These are phyloP conservation scores for Bimastos eiseni DNA, from an alignment of 2,888 invertebrate genomes.

Conservation along the genomic window DNA sequence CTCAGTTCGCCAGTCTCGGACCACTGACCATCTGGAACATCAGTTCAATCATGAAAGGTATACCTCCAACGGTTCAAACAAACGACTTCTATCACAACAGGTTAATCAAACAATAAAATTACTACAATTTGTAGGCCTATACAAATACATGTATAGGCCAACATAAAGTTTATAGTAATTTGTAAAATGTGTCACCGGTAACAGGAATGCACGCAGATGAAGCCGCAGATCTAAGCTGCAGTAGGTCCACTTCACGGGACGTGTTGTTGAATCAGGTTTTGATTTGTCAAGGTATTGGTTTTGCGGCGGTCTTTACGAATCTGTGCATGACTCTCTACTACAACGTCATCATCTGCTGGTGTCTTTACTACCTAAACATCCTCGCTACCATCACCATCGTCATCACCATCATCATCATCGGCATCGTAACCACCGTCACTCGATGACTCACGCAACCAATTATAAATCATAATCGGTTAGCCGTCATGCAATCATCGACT, in stretches of 20 bases:
- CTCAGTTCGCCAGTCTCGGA: constrained; percentile 47
- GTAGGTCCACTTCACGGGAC: too few species aligned
- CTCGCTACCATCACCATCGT: too few species aligned
- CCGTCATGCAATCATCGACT: too few species aligned
- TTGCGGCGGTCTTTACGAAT: constrained; percentile 58
- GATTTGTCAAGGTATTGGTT: constrained; percentile 56
- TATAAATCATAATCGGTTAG: too few species aligned
- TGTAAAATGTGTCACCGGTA: neutral
- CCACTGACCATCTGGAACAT: constrained; percentile 52
- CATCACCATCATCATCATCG: too few species aligned
- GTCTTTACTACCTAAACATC: too few species aligned
- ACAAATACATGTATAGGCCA: too few species aligned
- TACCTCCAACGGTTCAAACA: neutral
- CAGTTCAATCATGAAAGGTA: constrained; percentile 54
- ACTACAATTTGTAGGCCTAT: too few species aligned
- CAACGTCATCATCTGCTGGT: constrained; percentile 61
- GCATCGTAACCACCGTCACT: too few species aligned
- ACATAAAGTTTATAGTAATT: neutral
- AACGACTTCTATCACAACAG: neutral
- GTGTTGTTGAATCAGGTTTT: neutral
- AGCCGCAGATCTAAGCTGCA: too few species aligned
- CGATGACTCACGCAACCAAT: too few species aligned
- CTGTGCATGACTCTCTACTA: constrained; percentile 60
- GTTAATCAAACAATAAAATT: neutral
- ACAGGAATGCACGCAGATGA: too few species aligned